Conservation (phyloP, 2,888 invertebrate species). For the Diogma glabrata region DNA sequence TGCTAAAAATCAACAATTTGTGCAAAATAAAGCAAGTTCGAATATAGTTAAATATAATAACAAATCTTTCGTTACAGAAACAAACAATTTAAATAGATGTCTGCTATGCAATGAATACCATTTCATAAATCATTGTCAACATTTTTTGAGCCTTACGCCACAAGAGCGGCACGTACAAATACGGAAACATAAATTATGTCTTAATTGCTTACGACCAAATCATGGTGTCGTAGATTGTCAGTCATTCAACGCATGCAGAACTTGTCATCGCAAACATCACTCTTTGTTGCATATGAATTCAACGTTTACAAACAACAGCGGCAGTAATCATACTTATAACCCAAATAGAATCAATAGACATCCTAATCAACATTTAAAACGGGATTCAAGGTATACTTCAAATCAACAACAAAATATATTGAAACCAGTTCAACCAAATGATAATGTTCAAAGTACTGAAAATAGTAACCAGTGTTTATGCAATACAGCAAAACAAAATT, state of each 20-base stretch:
- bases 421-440: background rate
- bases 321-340: background rate
- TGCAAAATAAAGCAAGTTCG: background rate
- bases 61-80: background rate
- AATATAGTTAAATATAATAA: background rate
- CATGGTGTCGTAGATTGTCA: background rate
- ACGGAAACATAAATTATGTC: background rate
- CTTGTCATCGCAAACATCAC: background rate
- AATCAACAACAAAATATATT: too few relatives aligned
- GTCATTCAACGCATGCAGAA: background rate
- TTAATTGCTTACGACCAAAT: background rate
- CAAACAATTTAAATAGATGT: background rate
- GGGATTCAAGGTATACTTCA: too few relatives aligned
- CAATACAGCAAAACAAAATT: background rate
- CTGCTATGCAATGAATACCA: background rate
- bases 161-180: background rate
- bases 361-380: background rate
- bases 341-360: background rate
- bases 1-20: background rate
- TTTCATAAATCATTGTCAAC: background rate
- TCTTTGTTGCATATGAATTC: background rate
- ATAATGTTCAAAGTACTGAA: background rate
- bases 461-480: background rate
- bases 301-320: background rate
- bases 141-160: background rate